Base-by-base conservation (phyloP, 2,888 invertebrate genomes). In the Tenthredo livida region DNA sequence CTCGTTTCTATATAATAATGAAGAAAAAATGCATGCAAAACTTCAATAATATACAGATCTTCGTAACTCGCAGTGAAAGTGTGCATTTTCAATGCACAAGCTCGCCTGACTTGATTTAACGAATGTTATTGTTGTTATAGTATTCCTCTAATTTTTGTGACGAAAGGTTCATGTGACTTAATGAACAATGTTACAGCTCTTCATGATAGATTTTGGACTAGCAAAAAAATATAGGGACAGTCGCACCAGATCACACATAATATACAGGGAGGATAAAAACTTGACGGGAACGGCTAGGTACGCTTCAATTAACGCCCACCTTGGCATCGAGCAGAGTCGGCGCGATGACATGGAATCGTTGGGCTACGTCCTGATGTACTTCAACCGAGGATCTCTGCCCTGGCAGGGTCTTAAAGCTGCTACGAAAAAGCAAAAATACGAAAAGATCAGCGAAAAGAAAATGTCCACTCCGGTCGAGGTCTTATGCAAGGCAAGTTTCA, bases 321-420 rank as follows among this genome's bases (percentile, higher is more conserved):
- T 99, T 92, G 99, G 99, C 90, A 99, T 99, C 93, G 99, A 99
- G 94, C 99, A 99, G 94, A 98, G 99, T 91, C 97, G 99, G 89
- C 96, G 99, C 89, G 99, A 99, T 94, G 99, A 99, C 94, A 98
- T 99, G 98, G 99, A 99, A 94, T 99, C 99, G 15, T 95, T 99
- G 88, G 99, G 99, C 89, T 99, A 99, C 94, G 99, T 99, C 88
- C 97, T 99, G 93, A 99, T 99, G 99, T 99, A 99, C 95, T 99
- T 98, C 95, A 99, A 97, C 94, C 96, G 97, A 89, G 98, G 98
- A 86, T 97, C 97, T 87, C 94, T 99, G 91, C 99, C 99, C 1
- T 99, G 99, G 99, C 99, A 99, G 94, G 99, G 99, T 47, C 95
- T 99, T 89, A 99, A 98, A 94, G 99, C 99, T 75, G 98, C 98